Percentiles rank a stretch among this genome's conserved stretches.
phyloP scores from a whole-genome alignment of 2,113 vertebrate genomes.

The Pipa parva region DNA sequence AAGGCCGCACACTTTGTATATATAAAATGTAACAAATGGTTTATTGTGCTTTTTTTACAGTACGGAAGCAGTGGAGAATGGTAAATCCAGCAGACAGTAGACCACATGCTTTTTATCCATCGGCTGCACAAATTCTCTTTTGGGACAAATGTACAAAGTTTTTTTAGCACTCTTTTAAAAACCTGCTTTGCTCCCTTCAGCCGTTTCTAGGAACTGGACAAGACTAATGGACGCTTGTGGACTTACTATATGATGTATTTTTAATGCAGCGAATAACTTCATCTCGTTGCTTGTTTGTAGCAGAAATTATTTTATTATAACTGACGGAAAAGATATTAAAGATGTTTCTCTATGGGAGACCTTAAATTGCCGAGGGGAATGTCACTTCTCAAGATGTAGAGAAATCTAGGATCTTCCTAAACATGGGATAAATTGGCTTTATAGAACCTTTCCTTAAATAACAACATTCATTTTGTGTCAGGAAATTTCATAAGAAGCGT shows the following conservation, averaged over 20 bases:
- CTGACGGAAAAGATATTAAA: background rate
- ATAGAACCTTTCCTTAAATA: too few species aligned
- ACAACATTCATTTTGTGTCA: too few species aligned
- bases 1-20: too few species aligned
- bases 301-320: background rate
- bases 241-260: background rate
- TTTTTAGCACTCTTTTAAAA: background rate
- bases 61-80: conserved; percentile 89
- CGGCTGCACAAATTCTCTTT: background rate
- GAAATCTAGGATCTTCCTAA: too few species aligned
- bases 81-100: conserved; percentile 87
- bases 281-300: background rate
- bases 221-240: background rate
- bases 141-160: background rate
- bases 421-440: too few species aligned
- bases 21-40: too few species aligned
- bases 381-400: too few species aligned
- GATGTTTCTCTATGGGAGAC: background rate
- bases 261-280: background rate
- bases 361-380: too few species aligned
- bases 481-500: too few species aligned
- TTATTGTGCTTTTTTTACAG: conserved; percentile 58
- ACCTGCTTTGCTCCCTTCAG: background rate
- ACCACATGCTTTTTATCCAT: conserved; percentile 3
- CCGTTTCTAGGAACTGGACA: background rate